Conservation (phyloP, 1,140 invertebrate species). For the Brachionus angularis region DNA sequence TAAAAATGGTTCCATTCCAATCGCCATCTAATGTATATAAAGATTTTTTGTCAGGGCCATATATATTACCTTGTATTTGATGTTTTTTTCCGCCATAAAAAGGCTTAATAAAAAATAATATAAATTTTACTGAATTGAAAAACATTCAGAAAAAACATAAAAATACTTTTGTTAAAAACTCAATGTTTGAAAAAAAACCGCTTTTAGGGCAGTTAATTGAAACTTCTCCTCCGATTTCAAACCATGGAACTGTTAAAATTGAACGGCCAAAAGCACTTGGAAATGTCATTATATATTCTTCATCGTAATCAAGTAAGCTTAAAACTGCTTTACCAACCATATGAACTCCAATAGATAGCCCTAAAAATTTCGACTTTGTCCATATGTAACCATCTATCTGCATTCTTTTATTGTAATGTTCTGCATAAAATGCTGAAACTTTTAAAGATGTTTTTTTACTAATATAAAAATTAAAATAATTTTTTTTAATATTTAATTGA, state of each 20-base stretch:
- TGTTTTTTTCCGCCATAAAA: slow-evolving; percentile 62
- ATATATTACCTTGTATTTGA: slow-evolving; percentile 56
- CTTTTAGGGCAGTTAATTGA: slow-evolving; percentile 59
- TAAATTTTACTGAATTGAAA: not conserved
- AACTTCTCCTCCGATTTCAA: slow-evolving; percentile 61
- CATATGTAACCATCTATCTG: slow-evolving; percentile 62
- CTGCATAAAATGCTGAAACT: slow-evolving; percentile 62
- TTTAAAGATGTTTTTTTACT: slow-evolving; percentile 41
- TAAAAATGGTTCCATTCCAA: slow-evolving; percentile 91
- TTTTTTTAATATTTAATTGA: slow-evolving; percentile 46
- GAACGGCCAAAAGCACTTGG: slow-evolving; percentile 62
- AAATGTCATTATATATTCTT: slow-evolving; percentile 61
- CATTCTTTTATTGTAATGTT: slow-evolving; percentile 58
- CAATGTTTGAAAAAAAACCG: slow-evolving; percentile 60
- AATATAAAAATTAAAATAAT: slow-evolving; percentile 8
- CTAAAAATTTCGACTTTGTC: slow-evolving; percentile 63
- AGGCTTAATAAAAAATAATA: slow-evolving; percentile 50
- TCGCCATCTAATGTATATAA: slow-evolving; percentile 81
- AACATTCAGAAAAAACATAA: not conserved
- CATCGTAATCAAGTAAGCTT: slow-evolving; percentile 59
- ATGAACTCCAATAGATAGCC: slow-evolving; percentile 61
- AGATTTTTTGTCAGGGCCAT: slow-evolving; percentile 76
- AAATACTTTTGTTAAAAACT: slow-evolving; percentile 60
- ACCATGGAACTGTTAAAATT: slow-evolving; percentile 56
- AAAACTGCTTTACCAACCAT: slow-evolving; percentile 61